phyloP scores from a whole-genome alignment of 2,113 vertebrate genomes.

The Grus americana region DNA sequence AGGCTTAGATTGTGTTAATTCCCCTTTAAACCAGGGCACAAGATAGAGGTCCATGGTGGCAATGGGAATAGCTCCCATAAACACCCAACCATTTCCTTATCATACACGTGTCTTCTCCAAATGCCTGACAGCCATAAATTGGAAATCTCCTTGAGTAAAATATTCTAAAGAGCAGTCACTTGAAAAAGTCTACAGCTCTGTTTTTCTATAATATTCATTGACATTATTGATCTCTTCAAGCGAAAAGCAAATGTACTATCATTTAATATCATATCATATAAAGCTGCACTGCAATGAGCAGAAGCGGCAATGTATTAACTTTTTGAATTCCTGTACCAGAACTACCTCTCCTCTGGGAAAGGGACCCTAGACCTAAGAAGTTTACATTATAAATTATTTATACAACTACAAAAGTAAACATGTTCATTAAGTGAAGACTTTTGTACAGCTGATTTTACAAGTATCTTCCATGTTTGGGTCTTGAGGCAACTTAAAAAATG shows the following conservation, averaged over 20 bases:
- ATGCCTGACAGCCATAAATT: not conserved
- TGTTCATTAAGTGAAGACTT: not conserved
- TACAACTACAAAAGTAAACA: not conserved
- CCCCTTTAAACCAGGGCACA: not conserved
- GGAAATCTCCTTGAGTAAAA: not conserved
- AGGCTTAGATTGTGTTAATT: not conserved
- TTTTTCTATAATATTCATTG: not conserved
- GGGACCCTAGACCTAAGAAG: not conserved
- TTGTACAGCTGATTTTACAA: not conserved
- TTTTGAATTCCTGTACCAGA: not conserved
- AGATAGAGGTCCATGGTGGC: not conserved
- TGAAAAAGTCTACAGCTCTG: not conserved
- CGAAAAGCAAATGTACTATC: not conserved
- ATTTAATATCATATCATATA: not conserved
- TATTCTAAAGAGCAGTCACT: not conserved
- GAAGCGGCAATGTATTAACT: not conserved
- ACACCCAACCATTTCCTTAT: not conserved
- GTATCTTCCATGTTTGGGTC: not conserved
- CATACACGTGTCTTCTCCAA: not conserved
- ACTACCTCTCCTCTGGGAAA: not conserved
- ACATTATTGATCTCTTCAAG: not conserved
- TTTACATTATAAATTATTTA: not conserved
- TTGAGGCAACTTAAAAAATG: not conserved
- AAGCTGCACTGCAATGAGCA: not conserved
- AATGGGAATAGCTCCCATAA: not conserved